Evolutionary conservation across 2,888 invertebrate species (phyloP).

Genomic region (Hirtodrosophila trivittata): DNA sequence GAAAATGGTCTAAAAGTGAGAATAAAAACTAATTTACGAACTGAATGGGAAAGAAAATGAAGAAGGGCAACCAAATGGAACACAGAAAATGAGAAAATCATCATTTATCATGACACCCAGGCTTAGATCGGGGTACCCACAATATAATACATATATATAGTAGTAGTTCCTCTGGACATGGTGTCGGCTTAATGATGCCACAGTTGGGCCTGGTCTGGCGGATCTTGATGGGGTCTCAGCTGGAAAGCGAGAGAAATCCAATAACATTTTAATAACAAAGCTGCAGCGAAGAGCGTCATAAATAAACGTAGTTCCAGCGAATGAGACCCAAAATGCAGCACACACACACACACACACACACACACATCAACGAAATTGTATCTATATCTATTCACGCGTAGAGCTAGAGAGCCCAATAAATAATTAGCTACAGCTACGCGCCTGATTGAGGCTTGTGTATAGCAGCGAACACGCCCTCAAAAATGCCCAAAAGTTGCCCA

Average conservation of each 20-base stretch:
- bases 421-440: slow-evolving; percentile 66
- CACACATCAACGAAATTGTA: slow-evolving; percentile 56
- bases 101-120: slow-evolving; percentile 77
- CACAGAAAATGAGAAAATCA: slow-evolving; percentile 39
- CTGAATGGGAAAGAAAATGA: slow-evolving; percentile 16
- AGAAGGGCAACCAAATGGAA: slow-evolving; percentile 55
- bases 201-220: slow-evolving; percentile 11
- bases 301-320: slow-evolving; percentile 73
- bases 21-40: slow-evolving; percentile 71
- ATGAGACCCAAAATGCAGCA: slow-evolving; percentile 30
- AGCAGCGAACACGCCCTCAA: slow-evolving; percentile 66
- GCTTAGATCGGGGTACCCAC: slow-evolving; percentile 35
- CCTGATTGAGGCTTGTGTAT: slow-evolving; percentile 43
- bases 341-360: slow-evolving; percentile 18
- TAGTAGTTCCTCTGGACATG: slow-evolving; percentile 20
- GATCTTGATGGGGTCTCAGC: slow-evolving; percentile 46
- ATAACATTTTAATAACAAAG: slow-evolving; percentile 81
- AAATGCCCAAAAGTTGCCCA: slow-evolving; percentile 33
- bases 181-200: slow-evolving; percentile 42
- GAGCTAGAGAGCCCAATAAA: slow-evolving; percentile 57
- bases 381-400: slow-evolving; percentile 65
- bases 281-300: slow-evolving; percentile 56
- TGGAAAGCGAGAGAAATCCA: slow-evolving; percentile 78
- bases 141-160: no score
- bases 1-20: slow-evolving; percentile 36